Evolutionary conservation across 2,888 invertebrate species (phyloP), one percentile per base, ranked within the genome.

Genomic region (Rhagonycha lutea): DNA sequence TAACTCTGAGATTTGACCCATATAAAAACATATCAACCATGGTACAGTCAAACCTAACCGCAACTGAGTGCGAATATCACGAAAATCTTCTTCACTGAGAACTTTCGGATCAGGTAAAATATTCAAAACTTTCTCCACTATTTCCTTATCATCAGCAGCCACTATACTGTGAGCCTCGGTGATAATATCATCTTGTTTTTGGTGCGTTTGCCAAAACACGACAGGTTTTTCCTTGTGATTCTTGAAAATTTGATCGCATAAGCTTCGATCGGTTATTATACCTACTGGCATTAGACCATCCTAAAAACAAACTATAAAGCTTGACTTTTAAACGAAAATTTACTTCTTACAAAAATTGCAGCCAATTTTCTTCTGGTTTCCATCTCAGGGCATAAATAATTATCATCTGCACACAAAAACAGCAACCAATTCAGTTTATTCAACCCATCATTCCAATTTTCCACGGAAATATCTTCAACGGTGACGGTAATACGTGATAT

Each of bases 281-380:
- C 91, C 89, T 61, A 92, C 87, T 18, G 86, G 85, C 28, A 90
- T 90, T 61, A 93, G 81, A n/a, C 87, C 87, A 81, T 88, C 87
- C 88, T 88, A 76, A 74, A 83, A 82, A 78, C 9, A 68, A 61
- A 60, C 2, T 1, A 18, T 8, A 12, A 7, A 32, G 10, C 28
- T 28, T 26, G 28, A 68, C n/a, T 28, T 26, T 47, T n/a, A 47
- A n/a, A 11, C 12, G 70, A 14, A 63, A 28, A 62, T 12, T 65
- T 69, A 70, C 11, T 81, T 87, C 90, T 89, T 88, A 95, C 95
- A 89, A 96, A 89, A 87, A 92, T 92, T 70, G 93, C 93, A 68
- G 94, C 92, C 47, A 96, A 88, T 87, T 95, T 94, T 3, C 90
- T 88, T 61, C 91, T 87, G 2, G 90, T 90, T 80, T 90, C 89